These are phyloP conservation scores for Epinotia demarniana DNA, from an alignment of 2,888 invertebrate species.

Conservation along the genomic window DNA sequence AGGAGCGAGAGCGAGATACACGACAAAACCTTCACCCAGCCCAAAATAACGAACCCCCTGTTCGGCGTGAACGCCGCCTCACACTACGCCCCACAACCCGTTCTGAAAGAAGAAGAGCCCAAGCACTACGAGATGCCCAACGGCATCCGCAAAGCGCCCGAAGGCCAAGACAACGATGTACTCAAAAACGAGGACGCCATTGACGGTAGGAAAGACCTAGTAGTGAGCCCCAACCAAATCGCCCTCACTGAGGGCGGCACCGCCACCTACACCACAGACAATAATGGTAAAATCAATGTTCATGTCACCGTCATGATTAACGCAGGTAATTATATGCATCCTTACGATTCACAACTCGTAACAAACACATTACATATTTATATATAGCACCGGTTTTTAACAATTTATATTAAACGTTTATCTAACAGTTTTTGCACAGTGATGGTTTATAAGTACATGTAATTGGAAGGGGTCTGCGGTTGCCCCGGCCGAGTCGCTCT, in stretches of 20 bases:
- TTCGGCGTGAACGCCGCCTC: conserved; percentile 81
- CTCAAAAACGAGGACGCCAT: conserved; percentile 85
- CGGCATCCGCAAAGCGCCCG: conserved; percentile 88
- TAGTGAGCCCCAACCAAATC: conserved; percentile 78
- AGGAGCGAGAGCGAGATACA: conserved; percentile 64
- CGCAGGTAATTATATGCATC: conserved; percentile 86
- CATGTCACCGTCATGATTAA: conserved; percentile 95
- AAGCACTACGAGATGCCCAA: conserved; percentile 77
- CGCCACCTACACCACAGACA: conserved; percentile 87
- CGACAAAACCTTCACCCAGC: conserved; percentile 63
- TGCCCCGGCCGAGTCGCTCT: conserved; percentile 64
- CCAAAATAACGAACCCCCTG: conserved; percentile 75
- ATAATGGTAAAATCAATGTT: conserved; percentile 95
- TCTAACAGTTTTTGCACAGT: conserved; percentile 81
- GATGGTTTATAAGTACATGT: conserved; percentile 67
- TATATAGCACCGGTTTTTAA: conserved; percentile 62
- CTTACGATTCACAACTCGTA: conserved; percentile 65
- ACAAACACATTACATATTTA: conserved; percentile 49
- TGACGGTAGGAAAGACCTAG: conserved; percentile 84
- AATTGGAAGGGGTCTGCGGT: conserved; percentile 69
- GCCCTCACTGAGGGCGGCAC: conserved; percentile 80
- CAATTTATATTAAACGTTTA: conserved; percentile 62
- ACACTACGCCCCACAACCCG: conserved; percentile 74
- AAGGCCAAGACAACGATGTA: conserved; percentile 92
- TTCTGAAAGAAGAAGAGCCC: conserved; percentile 58